These are phyloP conservation scores for Chalcis sispes DNA, from an alignment of 2,888 invertebrate genomes.

Conservation along the genomic window DNA sequence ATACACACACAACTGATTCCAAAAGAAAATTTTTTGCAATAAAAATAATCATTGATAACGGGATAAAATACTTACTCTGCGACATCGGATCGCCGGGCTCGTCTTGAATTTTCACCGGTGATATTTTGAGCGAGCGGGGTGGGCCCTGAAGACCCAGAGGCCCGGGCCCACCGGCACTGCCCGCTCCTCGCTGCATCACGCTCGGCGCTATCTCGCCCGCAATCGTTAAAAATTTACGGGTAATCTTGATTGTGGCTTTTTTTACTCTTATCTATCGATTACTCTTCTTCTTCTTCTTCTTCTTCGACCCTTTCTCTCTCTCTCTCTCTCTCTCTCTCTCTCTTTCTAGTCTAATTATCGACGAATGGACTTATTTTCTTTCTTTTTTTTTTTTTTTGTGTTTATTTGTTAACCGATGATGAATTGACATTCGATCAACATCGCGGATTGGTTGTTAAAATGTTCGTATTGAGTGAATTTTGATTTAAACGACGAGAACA, in stretches of 20 bases:
- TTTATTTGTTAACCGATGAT: too few species aligned
- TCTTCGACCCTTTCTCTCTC: background rate
- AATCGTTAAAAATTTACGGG: conserved; percentile 69
- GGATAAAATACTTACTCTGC: conserved; percentile 71
- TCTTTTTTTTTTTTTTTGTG: background rate
- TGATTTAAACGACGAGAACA: too few species aligned
- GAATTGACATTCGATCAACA: too few species aligned
- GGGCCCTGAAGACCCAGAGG: conserved; percentile 73
- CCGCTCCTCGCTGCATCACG: conserved; percentile 59
- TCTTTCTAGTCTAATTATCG: too few species aligned
- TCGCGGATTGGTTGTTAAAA: too few species aligned
- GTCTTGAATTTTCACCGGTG: conserved; percentile 73
- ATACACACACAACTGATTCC: too few species aligned
- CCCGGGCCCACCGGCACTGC: conserved; percentile 70
- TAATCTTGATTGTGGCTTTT: conserved; percentile 65
- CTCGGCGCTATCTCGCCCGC: conserved; percentile 71
- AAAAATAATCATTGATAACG: too few species aligned
- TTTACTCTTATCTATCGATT: background rate
- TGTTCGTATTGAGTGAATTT: too few species aligned
- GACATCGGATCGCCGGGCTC: conserved; percentile 71
- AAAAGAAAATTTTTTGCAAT: too few species aligned
- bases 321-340: background rate
- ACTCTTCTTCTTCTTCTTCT: background rate
- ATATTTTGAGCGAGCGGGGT: conserved; percentile 74
- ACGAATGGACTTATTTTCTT: too few species aligned